Evolutionary conservation across 1,140 invertebrate genomes (phyloP).

Genomic region (Gryllus bimaculatus): DNA sequence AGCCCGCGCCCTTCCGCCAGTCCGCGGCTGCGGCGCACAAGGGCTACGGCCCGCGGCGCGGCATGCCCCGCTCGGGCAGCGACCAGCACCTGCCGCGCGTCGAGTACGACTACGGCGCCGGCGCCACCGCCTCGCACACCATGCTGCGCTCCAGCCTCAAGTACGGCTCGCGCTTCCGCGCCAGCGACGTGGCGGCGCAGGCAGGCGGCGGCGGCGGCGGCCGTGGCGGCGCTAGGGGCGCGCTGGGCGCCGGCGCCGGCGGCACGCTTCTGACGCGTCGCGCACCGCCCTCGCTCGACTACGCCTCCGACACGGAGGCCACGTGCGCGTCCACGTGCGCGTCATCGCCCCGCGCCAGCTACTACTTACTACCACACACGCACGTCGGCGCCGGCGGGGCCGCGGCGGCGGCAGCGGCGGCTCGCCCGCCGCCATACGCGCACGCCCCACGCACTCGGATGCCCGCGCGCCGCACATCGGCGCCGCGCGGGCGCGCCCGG

Average conservation of each 20-base stretch:
- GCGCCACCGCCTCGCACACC: slow-evolving; percentile 56
- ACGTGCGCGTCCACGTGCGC: slow-evolving; percentile 56
- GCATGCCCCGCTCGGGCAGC: slow-evolving; percentile 58
- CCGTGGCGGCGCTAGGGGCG: slow-evolving; percentile 21
- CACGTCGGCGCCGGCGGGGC: not conserved
- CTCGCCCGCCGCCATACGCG: too few relatives aligned
- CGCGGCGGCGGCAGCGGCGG: not conserved
- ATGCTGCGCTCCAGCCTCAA: slow-evolving; percentile 65
- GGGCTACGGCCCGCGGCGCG: slow-evolving; percentile 12
- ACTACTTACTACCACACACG: slow-evolving; percentile 58
- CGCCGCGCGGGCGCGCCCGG: not conserved
- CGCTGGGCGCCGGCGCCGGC: slow-evolving; percentile 37
- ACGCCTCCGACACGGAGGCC: slow-evolving; percentile 90
- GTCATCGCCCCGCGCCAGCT: slow-evolving; percentile 58
- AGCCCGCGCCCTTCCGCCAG: slow-evolving; percentile 2
- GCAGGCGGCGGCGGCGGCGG: slow-evolving; percentile 29
- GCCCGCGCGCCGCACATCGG: slow-evolving; percentile 10
- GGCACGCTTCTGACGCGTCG: slow-evolving; percentile 28
- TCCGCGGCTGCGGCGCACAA: not conserved
- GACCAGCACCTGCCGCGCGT: slow-evolving; percentile 75
- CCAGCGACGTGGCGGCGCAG: slow-evolving; percentile 30
- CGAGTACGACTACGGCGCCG: slow-evolving; percentile 55
- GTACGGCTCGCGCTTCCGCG: slow-evolving; percentile 33
- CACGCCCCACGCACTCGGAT: slow-evolving; percentile 15
- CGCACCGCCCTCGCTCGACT: slow-evolving; percentile 67